A percentile compares a stretch with the other conserved stretches of the same genome.
Evolutionary conservation across 2,113 vertebrate species (phyloP).

Genomic region (Triplophysa rosa): DNA sequence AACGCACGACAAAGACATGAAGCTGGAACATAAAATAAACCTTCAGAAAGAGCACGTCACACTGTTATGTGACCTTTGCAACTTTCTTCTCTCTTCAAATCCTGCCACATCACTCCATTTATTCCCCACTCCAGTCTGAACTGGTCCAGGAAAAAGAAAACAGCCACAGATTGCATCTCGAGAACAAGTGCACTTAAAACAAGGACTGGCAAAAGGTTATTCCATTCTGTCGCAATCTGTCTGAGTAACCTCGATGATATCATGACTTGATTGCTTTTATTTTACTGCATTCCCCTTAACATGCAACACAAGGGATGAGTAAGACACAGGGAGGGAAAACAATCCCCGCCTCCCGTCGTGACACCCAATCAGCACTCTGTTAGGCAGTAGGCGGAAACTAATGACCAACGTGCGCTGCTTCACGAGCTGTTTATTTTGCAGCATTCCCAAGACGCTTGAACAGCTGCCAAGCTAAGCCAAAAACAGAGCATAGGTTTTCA

Average conservation of each 20-base stretch:
- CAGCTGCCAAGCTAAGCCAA: conserved; percentile 54
- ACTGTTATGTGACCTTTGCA: conserved; percentile 40
- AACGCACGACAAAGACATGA: conserved; percentile 43
- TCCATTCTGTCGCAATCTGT: conserved; percentile 14
- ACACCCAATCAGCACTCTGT: conserved; percentile 27
- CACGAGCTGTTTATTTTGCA: conserved; percentile 59
- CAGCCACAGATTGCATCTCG: conserved; percentile 14
- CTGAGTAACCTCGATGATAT: background rate
- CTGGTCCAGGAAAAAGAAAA: conserved; percentile 7
- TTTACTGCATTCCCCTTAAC: conserved; percentile 24
- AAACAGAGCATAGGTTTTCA: background rate
- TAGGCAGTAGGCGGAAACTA: conserved; percentile 42
- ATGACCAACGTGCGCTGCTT: conserved; percentile 44
- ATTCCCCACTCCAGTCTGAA: conserved; percentile 25
- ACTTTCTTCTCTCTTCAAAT: conserved; percentile 15
- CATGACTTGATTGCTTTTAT: background rate
- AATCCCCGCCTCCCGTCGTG: conserved; percentile 1
- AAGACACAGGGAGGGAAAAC: background rate
- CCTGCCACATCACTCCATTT: conserved; percentile 12
- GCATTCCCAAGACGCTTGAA: conserved; percentile 50
- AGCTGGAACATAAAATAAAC: background rate
- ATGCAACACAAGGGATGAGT: background rate
- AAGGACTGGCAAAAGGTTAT: conserved; percentile 22
- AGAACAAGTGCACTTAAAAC: conserved; percentile 24
- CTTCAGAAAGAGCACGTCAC: conserved; percentile 34